These are phyloP conservation scores for Falcaria lacertinaria DNA, from an alignment of 2,888 invertebrate genomes.

Conservation along the genomic window DNA sequence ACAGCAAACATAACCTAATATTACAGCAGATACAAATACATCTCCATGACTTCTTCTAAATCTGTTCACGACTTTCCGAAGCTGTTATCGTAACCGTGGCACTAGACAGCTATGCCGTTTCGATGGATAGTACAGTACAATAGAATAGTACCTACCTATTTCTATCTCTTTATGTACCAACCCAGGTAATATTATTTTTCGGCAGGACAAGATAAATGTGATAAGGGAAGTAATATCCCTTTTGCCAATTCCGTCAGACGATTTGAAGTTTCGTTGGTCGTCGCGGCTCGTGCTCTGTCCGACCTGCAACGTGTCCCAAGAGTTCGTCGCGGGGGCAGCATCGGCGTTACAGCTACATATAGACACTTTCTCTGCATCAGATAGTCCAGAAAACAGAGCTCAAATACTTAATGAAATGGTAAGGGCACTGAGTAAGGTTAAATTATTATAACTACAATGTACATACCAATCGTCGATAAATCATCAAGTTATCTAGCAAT, in stretches of 20 bases:
- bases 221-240: slow-evolving; percentile 39
- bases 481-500: too few relatives aligned
- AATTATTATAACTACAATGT: too few relatives aligned
- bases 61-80: too few relatives aligned
- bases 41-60: too few relatives aligned
- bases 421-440: slow-evolving; percentile 12
- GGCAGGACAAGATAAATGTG: slow-evolving; percentile 48
- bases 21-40: too few relatives aligned
- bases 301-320: slow-evolving; percentile 21
- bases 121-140: too few relatives aligned
- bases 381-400: slow-evolving; percentile 36
- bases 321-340: slow-evolving; percentile 32
- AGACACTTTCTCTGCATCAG: slow-evolving; percentile 39
- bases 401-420: slow-evolving; percentile 55
- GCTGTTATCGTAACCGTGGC: too few relatives aligned
- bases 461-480: too few relatives aligned
- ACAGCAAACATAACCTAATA: too few relatives aligned
- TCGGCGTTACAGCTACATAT: slow-evolving; percentile 34
- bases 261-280: slow-evolving; percentile 50
- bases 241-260: slow-evolving; percentile 41
- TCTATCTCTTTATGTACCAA: too few relatives aligned
- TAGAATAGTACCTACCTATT: too few relatives aligned
- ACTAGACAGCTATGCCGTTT: too few relatives aligned
- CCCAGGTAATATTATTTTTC: slow-evolving; percentile 1
- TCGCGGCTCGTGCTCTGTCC: slow-evolving; percentile 47